Percentiles rank a stretch among this genome's conserved stretches.
These are phyloP conservation scores for Phalera bucephala DNA, from an alignment of 2,888 invertebrate genomes.

Conservation along the genomic window DNA sequence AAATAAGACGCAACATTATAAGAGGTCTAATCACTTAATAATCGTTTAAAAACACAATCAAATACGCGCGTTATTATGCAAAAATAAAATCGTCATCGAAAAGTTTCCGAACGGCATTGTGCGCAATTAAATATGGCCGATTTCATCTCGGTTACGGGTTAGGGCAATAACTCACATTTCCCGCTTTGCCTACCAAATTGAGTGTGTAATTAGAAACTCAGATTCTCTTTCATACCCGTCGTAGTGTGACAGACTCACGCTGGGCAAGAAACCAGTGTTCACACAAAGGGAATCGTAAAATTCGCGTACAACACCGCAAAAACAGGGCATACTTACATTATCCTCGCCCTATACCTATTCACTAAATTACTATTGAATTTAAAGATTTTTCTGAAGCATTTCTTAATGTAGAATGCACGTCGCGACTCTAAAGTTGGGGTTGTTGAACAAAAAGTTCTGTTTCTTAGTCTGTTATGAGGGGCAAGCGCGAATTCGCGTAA, in stretches of 20 bases:
- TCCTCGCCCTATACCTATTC: constrained; percentile 70
- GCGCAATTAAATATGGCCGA: constrained; percentile 61
- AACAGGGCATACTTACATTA: constrained; percentile 73
- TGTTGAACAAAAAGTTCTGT: constrained; percentile 47
- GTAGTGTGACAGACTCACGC: constrained; percentile 67
- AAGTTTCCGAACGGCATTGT: constrained; percentile 54
- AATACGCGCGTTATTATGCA: constrained; percentile 57
- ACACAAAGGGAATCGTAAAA: constrained; percentile 69
- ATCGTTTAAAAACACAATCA: constrained; percentile 57
- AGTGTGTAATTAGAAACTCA: constrained; percentile 78
- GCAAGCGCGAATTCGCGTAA: too few species aligned
- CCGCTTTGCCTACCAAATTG: constrained; percentile 74
- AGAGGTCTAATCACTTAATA: constrained; percentile 58
- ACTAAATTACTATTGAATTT: constrained; percentile 80
- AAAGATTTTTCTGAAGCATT: constrained; percentile 74
- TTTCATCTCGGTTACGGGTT: constrained; percentile 67
- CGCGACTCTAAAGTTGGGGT: constrained; percentile 51
- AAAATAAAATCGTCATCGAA: constrained; percentile 38
- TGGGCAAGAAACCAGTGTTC: constrained; percentile 74
- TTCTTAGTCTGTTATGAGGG: too few species aligned
- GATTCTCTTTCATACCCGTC: constrained; percentile 55
- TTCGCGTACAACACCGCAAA: constrained; percentile 80
- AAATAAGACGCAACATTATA: too few species aligned
- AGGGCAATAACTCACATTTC: constrained; percentile 74
- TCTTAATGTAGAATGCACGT: constrained; percentile 70